These are phyloP conservation scores for Drosophila saltans DNA, from an alignment of 1,140 invertebrate species.

Conservation along the genomic window DNA sequence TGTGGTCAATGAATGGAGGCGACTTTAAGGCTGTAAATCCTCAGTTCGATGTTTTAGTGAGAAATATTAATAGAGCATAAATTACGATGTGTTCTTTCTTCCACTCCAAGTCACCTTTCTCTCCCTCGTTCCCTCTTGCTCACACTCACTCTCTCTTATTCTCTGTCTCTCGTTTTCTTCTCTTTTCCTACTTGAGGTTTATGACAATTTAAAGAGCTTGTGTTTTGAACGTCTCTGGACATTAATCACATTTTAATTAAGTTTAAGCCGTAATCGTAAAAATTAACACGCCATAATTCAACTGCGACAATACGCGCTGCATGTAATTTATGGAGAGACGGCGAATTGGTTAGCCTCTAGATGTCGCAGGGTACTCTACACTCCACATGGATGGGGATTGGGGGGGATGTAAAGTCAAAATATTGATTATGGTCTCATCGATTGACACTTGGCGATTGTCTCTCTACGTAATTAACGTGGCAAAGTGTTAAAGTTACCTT, in stretches of 20 bases:
- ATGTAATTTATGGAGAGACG: slow-evolving; percentile 70
- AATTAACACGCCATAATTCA: slow-evolving; percentile 81
- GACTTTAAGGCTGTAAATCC: slow-evolving; percentile 5
- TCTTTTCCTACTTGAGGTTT: slow-evolving; percentile 42
- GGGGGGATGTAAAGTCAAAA: slow-evolving; percentile 53
- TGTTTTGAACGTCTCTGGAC: slow-evolving; percentile 47
- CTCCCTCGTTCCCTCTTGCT: not conserved
- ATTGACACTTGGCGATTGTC: slow-evolving; percentile 65
- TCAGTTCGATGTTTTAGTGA: slow-evolving; percentile 50
- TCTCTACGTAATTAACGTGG: slow-evolving; percentile 72
- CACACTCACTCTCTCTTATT: not conserved
- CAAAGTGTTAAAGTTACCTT: slow-evolving; percentile 74
- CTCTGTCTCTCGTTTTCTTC: slow-evolving; percentile 9
- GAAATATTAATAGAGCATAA: slow-evolving; percentile 82
- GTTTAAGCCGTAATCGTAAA: slow-evolving; percentile 81
- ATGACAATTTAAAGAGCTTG: slow-evolving; percentile 76
- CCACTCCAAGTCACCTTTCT: not conserved
- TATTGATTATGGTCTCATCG: slow-evolving; percentile 72
- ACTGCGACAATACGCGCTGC: slow-evolving; percentile 77
- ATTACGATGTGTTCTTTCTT: slow-evolving; percentile 48
- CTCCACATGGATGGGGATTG: not conserved
- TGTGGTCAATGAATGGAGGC: slow-evolving; percentile 31
- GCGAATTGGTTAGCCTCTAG: slow-evolving; percentile 17
- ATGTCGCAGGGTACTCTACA: no score
- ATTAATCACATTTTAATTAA: slow-evolving; percentile 82